These are phyloP conservation scores for Calliopum simillimum DNA, from an alignment of 2,888 invertebrate species.

Conservation along the genomic window DNA sequence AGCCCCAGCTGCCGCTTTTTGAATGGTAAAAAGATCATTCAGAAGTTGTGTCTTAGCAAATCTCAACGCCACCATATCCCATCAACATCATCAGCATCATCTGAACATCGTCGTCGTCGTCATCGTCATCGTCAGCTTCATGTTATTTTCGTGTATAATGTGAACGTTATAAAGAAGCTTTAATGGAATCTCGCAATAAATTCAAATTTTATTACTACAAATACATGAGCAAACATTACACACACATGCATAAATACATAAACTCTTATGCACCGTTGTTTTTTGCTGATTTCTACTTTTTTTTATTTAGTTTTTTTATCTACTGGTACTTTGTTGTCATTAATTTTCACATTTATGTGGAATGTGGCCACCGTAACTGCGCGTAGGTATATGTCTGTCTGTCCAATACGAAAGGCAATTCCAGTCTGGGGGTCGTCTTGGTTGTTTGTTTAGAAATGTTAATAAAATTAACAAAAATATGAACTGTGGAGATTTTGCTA, in stretches of 20 bases:
- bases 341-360: slow-evolving; percentile 9
- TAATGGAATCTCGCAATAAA: slow-evolving; percentile 66
- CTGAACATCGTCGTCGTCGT: neutral
- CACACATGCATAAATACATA: neutral
- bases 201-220: slow-evolving; percentile 62
- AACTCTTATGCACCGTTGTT: neutral
- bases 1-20: slow-evolving; percentile 9
- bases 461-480: slow-evolving; percentile 22
- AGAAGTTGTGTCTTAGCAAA: slow-evolving; percentile 9
- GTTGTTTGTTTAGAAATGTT: slow-evolving; percentile 7
- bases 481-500: no score
- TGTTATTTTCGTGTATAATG: slow-evolving; percentile 31
- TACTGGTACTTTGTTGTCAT: slow-evolving; percentile 9
- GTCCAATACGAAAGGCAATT: no score
- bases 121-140: neutral
- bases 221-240: neutral
- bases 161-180: slow-evolving; percentile 59
- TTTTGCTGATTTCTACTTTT: neutral
- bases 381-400: neutral
- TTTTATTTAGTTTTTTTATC: neutral
- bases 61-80: slow-evolving; percentile 24
- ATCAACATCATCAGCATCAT: neutral
- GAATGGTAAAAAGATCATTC: neutral
- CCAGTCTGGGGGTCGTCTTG: neutral
- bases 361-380: neutral